Conservation (phyloP, 2,888 invertebrate genomes). For the Isotomurus palustris region DNA sequence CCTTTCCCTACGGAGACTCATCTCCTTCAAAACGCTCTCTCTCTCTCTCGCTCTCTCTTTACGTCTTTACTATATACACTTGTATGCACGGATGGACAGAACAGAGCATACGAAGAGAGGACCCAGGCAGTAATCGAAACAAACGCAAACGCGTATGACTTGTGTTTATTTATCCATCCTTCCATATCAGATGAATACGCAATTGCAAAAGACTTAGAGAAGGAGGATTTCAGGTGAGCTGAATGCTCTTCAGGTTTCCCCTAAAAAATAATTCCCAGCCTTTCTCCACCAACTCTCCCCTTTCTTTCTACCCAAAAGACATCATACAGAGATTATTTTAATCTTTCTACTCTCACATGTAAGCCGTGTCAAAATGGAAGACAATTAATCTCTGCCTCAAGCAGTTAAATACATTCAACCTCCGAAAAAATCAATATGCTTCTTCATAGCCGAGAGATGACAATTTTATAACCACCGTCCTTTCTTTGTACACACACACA, state of each 20-base stretch:
- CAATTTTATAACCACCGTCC: too few species aligned
- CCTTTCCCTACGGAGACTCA: too few species aligned
- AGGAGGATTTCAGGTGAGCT: not conserved
- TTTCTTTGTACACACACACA: too few species aligned
- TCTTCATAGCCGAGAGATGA: too few species aligned
- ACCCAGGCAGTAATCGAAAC: not conserved
- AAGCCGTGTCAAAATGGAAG: conserved; percentile 10
- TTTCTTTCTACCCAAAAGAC: not conserved
- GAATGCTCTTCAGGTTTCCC: not conserved
- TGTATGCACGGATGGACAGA: too few species aligned
- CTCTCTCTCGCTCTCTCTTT: too few species aligned
- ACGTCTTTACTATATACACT: too few species aligned
- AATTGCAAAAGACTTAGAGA: not conserved
- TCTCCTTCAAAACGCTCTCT: too few species aligned
- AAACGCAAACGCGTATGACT: conserved; percentile 8
- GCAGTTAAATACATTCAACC: too few species aligned
- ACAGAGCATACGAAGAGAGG: not conserved
- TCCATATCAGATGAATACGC: not conserved
- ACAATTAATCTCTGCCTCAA: conserved; percentile 9
- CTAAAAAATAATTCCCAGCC: not conserved
- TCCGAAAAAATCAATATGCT: too few species aligned
- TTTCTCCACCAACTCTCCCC: not conserved
- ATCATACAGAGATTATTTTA: not conserved
- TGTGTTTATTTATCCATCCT: conserved; percentile 7
- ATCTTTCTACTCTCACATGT: not conserved